A percentile compares a stretch with the other conserved stretches of the same genome.
Evolutionary conservation across 1,140 invertebrate genomes (phyloP).

Genomic region (Araneus ventricosus): DNA sequence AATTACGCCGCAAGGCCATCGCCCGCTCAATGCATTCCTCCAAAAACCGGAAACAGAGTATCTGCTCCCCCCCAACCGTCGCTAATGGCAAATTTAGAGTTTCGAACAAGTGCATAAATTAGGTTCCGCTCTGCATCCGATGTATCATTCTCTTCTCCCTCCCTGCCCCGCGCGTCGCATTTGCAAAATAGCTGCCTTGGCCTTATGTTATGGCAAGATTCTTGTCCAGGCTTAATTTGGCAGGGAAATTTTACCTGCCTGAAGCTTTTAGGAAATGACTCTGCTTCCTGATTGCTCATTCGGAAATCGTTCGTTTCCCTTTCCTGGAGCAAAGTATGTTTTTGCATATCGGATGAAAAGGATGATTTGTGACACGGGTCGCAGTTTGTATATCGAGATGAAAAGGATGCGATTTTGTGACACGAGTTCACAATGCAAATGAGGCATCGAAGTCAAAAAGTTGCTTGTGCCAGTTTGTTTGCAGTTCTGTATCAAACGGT

Average conservation of each 20-base stretch:
- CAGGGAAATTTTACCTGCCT: background rate
- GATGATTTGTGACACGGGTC: background rate
- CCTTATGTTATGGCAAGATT: background rate
- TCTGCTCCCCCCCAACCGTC: background rate
- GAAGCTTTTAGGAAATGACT: background rate
- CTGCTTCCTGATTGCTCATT: background rate
- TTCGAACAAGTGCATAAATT: conserved; percentile 54
- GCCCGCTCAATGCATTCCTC: background rate
- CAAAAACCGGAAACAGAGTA: background rate
- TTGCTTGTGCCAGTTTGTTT: background rate
- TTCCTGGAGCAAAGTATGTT: background rate
- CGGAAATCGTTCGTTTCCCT: background rate
- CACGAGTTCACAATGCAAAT: background rate
- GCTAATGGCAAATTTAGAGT: conserved; percentile 52
- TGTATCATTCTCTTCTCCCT: background rate
- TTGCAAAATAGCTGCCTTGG: background rate
- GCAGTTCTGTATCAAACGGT: no score
- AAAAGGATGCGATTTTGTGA: background rate
- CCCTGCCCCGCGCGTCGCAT: background rate
- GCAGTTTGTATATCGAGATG: background rate
- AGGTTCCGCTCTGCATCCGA: background rate
- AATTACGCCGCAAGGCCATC: background rate
- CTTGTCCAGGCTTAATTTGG: background rate
- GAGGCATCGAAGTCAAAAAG: background rate
- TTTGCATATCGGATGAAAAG: background rate